Conservation (phyloP, 2,113 vertebrate genomes). For the Gavia stellata region DNA sequence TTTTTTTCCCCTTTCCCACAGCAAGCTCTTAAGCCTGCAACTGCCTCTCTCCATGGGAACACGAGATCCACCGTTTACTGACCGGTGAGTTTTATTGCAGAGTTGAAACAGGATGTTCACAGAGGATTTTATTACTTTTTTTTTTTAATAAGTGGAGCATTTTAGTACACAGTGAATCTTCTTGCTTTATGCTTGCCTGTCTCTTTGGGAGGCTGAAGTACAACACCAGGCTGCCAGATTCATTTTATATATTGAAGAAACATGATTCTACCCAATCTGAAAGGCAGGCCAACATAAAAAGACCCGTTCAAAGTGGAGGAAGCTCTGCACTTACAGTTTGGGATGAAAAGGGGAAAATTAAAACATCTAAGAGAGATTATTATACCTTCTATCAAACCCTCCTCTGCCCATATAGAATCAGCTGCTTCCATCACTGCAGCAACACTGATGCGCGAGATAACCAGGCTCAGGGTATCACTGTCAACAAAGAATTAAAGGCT, state of each 20-base stretch:
- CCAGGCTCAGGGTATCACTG: neutral
- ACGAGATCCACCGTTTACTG: constrained; percentile 1
- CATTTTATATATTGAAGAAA: constrained; percentile 11
- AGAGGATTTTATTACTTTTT: neutral
- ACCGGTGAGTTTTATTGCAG: neutral
- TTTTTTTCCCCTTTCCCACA: neutral
- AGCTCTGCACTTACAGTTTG: neutral
- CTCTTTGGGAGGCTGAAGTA: neutral
- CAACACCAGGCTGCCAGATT: neutral
- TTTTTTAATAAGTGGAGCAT: neutral
- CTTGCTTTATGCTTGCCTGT: neutral
- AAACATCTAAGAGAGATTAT: constrained; percentile 22
- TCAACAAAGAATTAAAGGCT: neutral
- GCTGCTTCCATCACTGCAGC: neutral
- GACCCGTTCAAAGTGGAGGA: neutral
- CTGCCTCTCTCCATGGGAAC: constrained; percentile 39
- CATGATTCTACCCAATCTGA: neutral
- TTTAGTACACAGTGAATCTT: constrained; percentile 5
- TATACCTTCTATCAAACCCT: neutral
- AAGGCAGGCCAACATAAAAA: constrained; percentile 6
- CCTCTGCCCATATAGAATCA: neutral
- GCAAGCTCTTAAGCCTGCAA: neutral
- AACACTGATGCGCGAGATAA: neutral
- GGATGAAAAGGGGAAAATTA: constrained; percentile 14
- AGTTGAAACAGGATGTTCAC: neutral